Conservation (phyloP, 2,888 invertebrate species). For the Rhamphomyia laevipes region DNA sequence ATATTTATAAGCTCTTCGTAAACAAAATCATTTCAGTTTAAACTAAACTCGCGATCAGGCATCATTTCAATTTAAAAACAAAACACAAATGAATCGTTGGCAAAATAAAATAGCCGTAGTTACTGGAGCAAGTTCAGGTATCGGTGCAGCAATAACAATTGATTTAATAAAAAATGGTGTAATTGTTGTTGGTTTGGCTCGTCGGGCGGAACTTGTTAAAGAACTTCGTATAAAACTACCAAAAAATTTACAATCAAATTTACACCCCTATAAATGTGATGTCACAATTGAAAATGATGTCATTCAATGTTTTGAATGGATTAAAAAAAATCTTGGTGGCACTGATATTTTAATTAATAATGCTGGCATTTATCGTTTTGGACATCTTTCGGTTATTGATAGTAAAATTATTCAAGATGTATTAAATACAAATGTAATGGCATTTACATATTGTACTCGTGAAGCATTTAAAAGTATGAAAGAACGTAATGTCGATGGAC, state of each 20-base stretch:
- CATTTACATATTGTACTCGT: constrained; percentile 38
- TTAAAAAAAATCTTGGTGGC: constrained; percentile 39
- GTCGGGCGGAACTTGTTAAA: constrained; percentile 36
- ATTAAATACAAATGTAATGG: constrained; percentile 40
- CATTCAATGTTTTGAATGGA: constrained; percentile 41
- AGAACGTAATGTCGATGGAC: constrained; percentile 37
- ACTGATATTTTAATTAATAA: constrained; percentile 48
- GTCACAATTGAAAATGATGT: constrained; percentile 44
- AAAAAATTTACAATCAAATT: constrained; percentile 15
- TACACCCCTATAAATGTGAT: constrained; percentile 36
- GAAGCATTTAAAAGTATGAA: constrained; percentile 42
- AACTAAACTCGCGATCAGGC: no score
- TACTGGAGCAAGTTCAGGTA: constrained; percentile 52
- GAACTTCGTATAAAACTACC: constrained; percentile 21
- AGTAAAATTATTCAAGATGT: constrained; percentile 23
- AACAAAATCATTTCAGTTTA: no score
- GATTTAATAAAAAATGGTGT: constrained; percentile 41
- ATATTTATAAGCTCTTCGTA: neutral
- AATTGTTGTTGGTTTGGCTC: constrained; percentile 44
- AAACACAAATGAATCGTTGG: constrained; percentile 53
- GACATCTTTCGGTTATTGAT: constrained; percentile 22
- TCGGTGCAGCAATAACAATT: constrained; percentile 42
- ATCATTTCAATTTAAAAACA: neutral
- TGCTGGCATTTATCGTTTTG: constrained; percentile 37
- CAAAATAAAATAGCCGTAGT: constrained; percentile 48